Base-by-base conservation (phyloP, 2,797 vertebrate species). In the Sebastes glaucus region DNA sequence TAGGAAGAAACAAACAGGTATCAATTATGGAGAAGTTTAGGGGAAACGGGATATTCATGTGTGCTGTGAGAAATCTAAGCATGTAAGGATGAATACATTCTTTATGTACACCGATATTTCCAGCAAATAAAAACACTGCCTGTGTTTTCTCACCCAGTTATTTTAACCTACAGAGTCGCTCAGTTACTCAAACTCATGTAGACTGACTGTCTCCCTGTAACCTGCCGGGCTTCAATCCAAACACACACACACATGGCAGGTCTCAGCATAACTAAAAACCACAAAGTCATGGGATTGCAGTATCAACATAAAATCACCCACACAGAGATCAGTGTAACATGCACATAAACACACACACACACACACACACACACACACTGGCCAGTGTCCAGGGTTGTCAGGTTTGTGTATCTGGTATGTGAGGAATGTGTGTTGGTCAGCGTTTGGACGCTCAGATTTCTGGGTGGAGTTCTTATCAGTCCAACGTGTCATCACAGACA, bases 351-450 rank as follows among this genome's bases (percentile, higher is more conserved):
- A 78, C 52, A 82, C 80, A 82, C 52, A 82, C 80, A 82, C 59
- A 82, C 80, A 82, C 59, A 67, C 71, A 23, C n/a, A 80, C 74
- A 78, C 52, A 82, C 80, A 82, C 63, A 68, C 71, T 16, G 59
- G 67, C 80, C 52, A 75, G 74, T 65, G 28, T 81, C 78, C 78
- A 81, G 38, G 60, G 74, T 78, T 90, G 80, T 85, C 88, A 92
- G 87, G 85, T 93, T 86, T 89, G 80, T 89, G 72, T 88, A 82
- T 84, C 79, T 83, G 92, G 90, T 83, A 93, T 95, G 92, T 82
- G 42, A 84, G 87, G 92, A 94, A 94, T 93, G 93, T 78, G 74
- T 79, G 74, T 77, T 7, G 25, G 84, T 87, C 86, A 83, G 78
- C 74, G 22, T 35, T 71, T 52, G 75, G 84, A 91, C 64, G 7